Evolutionary conservation across 1,140 invertebrate species (phyloP).

Genomic region (Drosophila asahinai): DNA sequence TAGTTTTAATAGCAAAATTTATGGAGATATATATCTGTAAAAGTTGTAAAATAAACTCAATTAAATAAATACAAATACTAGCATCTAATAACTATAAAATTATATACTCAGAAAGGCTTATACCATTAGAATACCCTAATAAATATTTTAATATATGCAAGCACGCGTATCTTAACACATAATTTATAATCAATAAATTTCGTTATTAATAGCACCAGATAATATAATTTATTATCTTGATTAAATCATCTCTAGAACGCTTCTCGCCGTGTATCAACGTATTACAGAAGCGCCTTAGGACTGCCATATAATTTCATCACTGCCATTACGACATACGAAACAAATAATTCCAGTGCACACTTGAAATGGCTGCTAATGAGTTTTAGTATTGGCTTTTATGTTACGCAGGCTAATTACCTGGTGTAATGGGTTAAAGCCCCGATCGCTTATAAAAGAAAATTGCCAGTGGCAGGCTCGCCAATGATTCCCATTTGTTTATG

Average conservation of each 20-base stretch:
- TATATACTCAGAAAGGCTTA: neutral
- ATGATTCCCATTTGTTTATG: slow-evolving; percentile 32
- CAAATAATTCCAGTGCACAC: slow-evolving; percentile 53
- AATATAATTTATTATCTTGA: neutral
- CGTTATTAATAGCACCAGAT: neutral
- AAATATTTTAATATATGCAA: neutral
- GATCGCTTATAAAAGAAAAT: slow-evolving; percentile 40
- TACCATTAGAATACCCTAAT: neutral
- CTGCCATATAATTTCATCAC: slow-evolving; percentile 21
- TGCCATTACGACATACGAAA: slow-evolving; percentile 4
- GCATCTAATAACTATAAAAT: neutral
- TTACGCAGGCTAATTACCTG: slow-evolving; percentile 57
- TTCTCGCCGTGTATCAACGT: neutral
- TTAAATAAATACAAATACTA: neutral
- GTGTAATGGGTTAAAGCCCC: slow-evolving; percentile 48
- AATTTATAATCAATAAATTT: neutral
- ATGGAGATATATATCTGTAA: too few relatives aligned
- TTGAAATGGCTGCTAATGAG: slow-evolving; percentile 65
- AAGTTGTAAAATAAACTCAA: neutral
- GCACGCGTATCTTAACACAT: neutral
- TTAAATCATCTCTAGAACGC: neutral
- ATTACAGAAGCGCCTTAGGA: slow-evolving; percentile 8
- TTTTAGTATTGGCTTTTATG: slow-evolving; percentile 63
- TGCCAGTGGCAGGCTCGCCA: slow-evolving; percentile 18
- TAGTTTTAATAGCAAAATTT: neutral